Percentiles rank a stretch among this genome's conserved stretches.
phyloP scores from a whole-genome alignment of 2,113 vertebrate genomes.

The Thalassarche chlororhynchos region DNA sequence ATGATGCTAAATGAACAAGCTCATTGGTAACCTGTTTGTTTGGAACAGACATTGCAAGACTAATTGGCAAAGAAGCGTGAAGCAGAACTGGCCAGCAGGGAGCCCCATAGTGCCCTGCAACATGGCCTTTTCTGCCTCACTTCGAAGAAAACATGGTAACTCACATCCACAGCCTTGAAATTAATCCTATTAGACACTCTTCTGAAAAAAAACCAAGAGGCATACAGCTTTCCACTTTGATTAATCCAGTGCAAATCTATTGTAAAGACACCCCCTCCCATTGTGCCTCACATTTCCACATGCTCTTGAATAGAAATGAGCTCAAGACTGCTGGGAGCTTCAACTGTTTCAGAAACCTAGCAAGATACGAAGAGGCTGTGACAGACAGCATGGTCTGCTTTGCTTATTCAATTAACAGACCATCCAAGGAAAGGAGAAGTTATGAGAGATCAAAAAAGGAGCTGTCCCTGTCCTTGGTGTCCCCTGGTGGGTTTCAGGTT shows the following conservation, averaged over 20 bases:
- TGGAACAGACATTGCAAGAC: not conserved
- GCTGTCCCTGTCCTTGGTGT: not conserved
- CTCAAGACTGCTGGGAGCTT: not conserved
- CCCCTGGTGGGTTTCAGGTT: not conserved
- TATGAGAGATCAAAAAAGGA: not conserved
- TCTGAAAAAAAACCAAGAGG: not conserved
- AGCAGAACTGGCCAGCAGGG: not conserved
- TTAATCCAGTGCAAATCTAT: not conserved
- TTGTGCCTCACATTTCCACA: not conserved
- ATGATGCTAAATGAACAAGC: not conserved
- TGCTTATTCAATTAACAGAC: not conserved
- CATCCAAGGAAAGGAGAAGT: not conserved
- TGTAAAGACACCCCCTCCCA: not conserved
- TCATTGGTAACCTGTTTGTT: not conserved
- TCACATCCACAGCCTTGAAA: conserved; percentile 43
- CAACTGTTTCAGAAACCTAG: not conserved
- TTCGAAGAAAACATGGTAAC: not conserved
- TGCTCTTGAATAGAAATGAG: not conserved
- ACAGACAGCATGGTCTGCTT: not conserved
- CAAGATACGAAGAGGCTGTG: not conserved
- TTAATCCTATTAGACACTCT: conserved; percentile 72
- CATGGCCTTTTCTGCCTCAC: not conserved
- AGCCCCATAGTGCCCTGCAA: not conserved
- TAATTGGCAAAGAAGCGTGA: not conserved
- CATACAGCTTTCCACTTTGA: not conserved